Evolutionary conservation across 2,888 invertebrate species (phyloP), one percentile per base, ranked within the genome.

Genomic region (Dione vanillae): DNA sequence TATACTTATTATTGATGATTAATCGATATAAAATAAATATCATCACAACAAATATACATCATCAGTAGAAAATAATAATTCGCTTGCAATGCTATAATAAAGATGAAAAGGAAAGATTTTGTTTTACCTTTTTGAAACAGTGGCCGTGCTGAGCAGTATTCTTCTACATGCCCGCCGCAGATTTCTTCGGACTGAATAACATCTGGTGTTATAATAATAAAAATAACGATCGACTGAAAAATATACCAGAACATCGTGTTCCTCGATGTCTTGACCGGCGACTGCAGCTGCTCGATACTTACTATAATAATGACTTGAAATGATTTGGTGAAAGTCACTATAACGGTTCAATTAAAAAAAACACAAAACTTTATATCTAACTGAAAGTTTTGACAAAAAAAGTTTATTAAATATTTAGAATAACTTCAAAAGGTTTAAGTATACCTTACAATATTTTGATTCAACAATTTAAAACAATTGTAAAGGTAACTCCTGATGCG

Each of bases 241-340:
- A 11, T 12, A 35, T 41, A 61, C 35, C 11, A 68, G 40, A 37
- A 47, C 65, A 68, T 71, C 58, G 52, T 66, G 65, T 10, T 62
- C 16, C 52, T 51, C 59, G 52, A 58, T 59, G 40, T 19, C 64
- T 47, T 41, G 20, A 35, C 45, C 45, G 70, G 19, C 73, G 68
- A 71, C 70, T 70, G 74, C 64, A 59, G 16, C 61, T 47, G 59
- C 35, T 64, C 41, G 84, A 84, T 85, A 80, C 80, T 79, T 45
- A 27, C 59, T 45, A 61, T 43, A 27, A 41, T 40, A 59, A 45
- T 35, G 78, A 40, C 37, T 45, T 56, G 20, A 35, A 58, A 78
- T 77, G 67, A 81, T 83, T 84, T 81, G 78, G 86, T 83, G 84
- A 86, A 79, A 85, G 85, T 77, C 40, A 76, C 79, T 80, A 83